Base-by-base conservation (phyloP, 1,140 invertebrate genomes). In the Chironomus striatipennis region DNA sequence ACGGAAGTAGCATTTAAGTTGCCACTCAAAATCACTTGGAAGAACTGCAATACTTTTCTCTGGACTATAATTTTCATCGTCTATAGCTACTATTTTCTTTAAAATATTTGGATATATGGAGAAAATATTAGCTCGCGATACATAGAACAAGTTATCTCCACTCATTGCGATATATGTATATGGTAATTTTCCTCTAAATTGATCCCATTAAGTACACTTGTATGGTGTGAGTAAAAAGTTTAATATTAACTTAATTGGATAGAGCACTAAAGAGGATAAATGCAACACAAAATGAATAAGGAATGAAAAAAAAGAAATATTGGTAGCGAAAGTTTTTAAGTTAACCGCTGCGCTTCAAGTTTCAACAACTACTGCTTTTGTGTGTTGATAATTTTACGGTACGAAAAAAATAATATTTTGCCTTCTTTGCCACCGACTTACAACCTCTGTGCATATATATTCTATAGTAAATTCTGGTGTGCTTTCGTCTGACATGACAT, bases 21-120 rank as follows among this genome's bases (percentile, higher is more conserved):
- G 84, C 88, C 89, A 93, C 15, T 88, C 87, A 76, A 87, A 86
- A 77, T 92, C 89, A 77, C 90, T 92, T 15, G 91, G 91, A 21
- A 92, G 81, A 73, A 84, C 81, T 7, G 87, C 80, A 15, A 83
- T 80, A 10, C 83, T 81, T 3, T 74, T 75, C 6, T 34, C 12
- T 15, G 42, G 42, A 18, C 78, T 78, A 34, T 77, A 76, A 21
- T 79, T 79, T n/a, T n/a, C 18, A 17, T 80, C 78, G 0, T 80
- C 78, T 10, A 77, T 77, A 0, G 72, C 73, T 12, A 81, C 76
- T 12, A 80, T 74, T 75, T 82, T 79, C 74, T 80, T 78, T 47
- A 82, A 81, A 34, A 82, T 82, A 74, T 78, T 77, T 21, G 81
- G 81, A 79, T 82, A 82, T 9, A 82, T 78, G 6, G 81, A 82